Evolutionary conservation across 2,888 invertebrate species (phyloP).

Genomic region (Sinopyrophorus schimmeli): DNA sequence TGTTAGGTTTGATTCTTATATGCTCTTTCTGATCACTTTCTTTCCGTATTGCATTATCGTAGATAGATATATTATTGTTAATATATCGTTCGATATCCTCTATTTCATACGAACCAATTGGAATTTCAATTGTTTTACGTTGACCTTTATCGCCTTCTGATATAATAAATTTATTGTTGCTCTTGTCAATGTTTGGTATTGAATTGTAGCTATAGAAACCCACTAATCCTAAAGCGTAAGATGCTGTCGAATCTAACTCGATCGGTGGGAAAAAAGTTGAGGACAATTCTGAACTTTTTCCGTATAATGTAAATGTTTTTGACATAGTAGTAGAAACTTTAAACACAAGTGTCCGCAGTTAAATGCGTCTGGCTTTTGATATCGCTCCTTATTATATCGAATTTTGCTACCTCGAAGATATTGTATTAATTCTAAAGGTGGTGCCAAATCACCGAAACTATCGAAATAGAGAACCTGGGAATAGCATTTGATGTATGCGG

Average conservation of each 20-base stretch:
- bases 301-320: conserved; percentile 40
- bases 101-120: conserved; percentile 45
- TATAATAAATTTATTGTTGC: conserved; percentile 17
- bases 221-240: conserved; percentile 1
- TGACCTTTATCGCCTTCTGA: neutral
- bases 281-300: conserved; percentile 31
- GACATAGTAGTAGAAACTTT: conserved; percentile 36
- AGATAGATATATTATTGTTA: conserved; percentile 9
- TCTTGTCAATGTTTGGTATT: neutral
- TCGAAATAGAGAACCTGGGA: conserved; percentile 46
- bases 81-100: conserved; percentile 40
- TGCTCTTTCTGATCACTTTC: neutral
- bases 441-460: conserved; percentile 47
- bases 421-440: conserved; percentile 33
- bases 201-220: neutral
- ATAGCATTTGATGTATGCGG: conserved; percentile 45
- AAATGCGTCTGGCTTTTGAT: conserved; percentile 25
- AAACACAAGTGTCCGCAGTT: conserved; percentile 33
- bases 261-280: conserved; percentile 20
- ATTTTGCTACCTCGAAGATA: conserved; percentile 23
- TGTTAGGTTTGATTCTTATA: conserved; percentile 34
- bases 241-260: neutral
- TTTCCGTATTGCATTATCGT: neutral
- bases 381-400: conserved; percentile 22
- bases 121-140: conserved; percentile 34